A percentile compares a stretch with the other conserved stretches of the same genome.
These are phyloP conservation scores for Brachyhypopomus occidentalis DNA, from an alignment of 2,113 vertebrate species.

Conservation along the genomic window DNA sequence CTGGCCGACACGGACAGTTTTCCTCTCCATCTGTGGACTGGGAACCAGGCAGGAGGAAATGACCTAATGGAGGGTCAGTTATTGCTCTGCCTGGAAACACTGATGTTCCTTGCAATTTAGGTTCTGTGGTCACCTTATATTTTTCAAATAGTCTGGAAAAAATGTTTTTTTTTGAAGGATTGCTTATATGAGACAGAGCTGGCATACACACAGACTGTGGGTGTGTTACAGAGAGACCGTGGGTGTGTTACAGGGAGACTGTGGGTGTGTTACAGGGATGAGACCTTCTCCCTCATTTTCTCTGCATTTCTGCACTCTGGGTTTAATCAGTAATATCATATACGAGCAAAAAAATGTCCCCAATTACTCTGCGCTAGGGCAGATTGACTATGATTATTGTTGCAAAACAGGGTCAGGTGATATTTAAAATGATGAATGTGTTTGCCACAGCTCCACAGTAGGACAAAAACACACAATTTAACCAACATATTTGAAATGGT, in stretches of 20 bases:
- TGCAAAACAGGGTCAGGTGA: slow-evolving; percentile 24
- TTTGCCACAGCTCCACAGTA: not conserved
- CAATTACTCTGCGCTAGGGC: not conserved
- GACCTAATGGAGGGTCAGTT: slow-evolving; percentile 50
- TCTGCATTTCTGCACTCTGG: not conserved
- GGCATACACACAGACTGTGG: slow-evolving; percentile 18
- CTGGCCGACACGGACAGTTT: slow-evolving; percentile 31
- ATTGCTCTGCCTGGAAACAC: slow-evolving; percentile 44
- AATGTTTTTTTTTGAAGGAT: not conserved
- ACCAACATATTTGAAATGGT: not conserved
- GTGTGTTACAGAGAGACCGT: slow-evolving; percentile 4
- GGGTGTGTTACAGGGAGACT: slow-evolving; percentile 8
- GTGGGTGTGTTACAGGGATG: slow-evolving; percentile 2
- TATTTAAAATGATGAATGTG: no score
- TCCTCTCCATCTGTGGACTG: slow-evolving; percentile 24
- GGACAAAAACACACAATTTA: not conserved
- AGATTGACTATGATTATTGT: slow-evolving; percentile 25
- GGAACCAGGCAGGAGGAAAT: slow-evolving; percentile 48
- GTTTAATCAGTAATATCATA: slow-evolving; percentile 24
- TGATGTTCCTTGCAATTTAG: not conserved
- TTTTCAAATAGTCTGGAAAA: slow-evolving; percentile 31
- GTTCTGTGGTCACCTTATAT: slow-evolving; percentile 26
- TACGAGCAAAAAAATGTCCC: not conserved
- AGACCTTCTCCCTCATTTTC: not conserved
- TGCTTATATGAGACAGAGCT: not conserved